Evolutionary conservation across 1,140 invertebrate species (phyloP), one percentile per base, ranked within the genome.

Genomic region (Lasaia peninsularis): DNA sequence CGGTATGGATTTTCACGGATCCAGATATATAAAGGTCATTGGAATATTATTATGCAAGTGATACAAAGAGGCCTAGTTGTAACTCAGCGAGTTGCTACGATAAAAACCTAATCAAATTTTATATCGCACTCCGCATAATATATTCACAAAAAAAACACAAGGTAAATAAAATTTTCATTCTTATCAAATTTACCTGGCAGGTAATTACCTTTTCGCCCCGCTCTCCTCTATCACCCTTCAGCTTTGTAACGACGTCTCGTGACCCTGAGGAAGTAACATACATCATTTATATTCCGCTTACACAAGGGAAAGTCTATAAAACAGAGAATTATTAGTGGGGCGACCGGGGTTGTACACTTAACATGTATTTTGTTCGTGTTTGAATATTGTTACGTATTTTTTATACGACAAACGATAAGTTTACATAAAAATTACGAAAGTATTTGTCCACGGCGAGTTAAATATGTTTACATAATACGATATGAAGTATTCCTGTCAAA

Each of bases 171-270:
- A 40, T 44, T 20, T 35, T 7, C 20, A 60, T 69, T 62, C 54
- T 32, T 63, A 56, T 62, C 63, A 53, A 62, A 48, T 54, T n/a
- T 58, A 32, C 24, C 18, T 56, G 56, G 34, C 20, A 53, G 55
- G 60, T 73, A 75, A 77, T 83, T 85, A 87, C 84, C 82, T 87
- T 87, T 63, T 85, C 84, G 28, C 81, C 81, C 55, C 69, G 67
- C 28, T 86, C 81, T 50, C 81, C 81, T 49, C 66, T 69, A 35
- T 80, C 80, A 48, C 77, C 79, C 64, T 80, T 85, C 48, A 74
- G 57, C 60, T 67, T 71, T 20, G 61, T 50, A 49, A 69, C 40
- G 18, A 44, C 52, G 24, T 78, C 79, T 53, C 65, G 77, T 62
- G 56, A 66, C 52, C 75, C 84, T 87, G 65, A 44, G 62, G 63